phyloP scores from a whole-genome alignment of 2,797 vertebrate genomes.

The Antrozous pallidus region DNA sequence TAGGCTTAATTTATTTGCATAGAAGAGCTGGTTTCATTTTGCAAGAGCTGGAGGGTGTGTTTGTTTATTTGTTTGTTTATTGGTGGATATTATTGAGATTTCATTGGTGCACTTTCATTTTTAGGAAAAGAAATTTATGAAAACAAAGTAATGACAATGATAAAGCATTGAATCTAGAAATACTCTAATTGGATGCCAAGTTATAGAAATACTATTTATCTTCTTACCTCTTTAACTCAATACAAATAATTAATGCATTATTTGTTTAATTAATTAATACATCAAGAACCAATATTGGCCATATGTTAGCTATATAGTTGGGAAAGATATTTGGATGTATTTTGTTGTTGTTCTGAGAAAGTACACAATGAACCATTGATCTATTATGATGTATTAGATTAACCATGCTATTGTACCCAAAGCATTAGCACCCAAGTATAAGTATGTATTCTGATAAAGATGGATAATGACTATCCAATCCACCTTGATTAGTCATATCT shows the following conservation, averaged over 20 bases:
- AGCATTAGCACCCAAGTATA: neutral
- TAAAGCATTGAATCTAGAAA: neutral
- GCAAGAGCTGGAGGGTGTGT: neutral
- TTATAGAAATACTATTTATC: neutral
- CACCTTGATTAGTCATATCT: neutral
- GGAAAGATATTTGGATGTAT: neutral
- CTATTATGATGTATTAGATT: neutral
- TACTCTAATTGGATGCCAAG: neutral
- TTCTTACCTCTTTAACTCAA: neutral
- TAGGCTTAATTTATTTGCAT: slow-evolving; percentile 45
- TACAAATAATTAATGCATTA: neutral
- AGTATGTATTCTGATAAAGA: neutral
- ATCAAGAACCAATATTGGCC: neutral
- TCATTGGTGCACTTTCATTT: neutral
- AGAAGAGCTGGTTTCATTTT: slow-evolving; percentile 42
- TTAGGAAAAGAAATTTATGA: neutral
- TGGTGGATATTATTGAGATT: neutral
- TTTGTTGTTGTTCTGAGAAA: neutral
- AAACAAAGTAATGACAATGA: neutral
- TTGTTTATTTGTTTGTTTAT: neutral
- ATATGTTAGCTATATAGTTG: neutral
- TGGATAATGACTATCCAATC: neutral
- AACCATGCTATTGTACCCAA: neutral
- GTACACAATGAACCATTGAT: neutral
- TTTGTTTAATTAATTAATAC: neutral